Evolutionary conservation across 2,888 invertebrate genomes (phyloP).

Genomic region (Erebia palarica): DNA sequence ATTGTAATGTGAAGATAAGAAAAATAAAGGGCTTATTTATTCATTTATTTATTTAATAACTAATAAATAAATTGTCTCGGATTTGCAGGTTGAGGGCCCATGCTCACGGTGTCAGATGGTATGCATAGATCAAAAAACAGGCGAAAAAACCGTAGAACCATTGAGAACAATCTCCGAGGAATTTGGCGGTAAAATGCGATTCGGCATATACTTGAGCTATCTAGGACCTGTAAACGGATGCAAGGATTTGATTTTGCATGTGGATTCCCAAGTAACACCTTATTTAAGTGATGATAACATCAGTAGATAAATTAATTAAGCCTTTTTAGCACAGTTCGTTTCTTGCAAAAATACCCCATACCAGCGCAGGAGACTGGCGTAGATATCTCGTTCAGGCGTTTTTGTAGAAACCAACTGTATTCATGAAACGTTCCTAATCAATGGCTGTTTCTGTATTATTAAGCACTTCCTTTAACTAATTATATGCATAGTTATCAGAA

Average conservation of each 20-base stretch:
- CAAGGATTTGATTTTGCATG: slow-evolving; percentile 52
- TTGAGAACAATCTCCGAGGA: slow-evolving; percentile 88
- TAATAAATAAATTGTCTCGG: background rate
- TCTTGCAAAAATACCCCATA: no score
- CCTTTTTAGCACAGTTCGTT: background rate
- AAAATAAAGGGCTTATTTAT: no score
- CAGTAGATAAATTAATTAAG: slow-evolving; percentile 7
- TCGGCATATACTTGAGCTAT: slow-evolving; percentile 89
- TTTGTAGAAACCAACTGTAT: background rate
- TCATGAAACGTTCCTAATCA: background rate
- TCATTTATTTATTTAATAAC: no score
- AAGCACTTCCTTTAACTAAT: background rate
- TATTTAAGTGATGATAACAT: slow-evolving; percentile 49
- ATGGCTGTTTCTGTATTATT: slow-evolving; percentile 5
- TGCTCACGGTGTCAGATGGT: slow-evolving; percentile 98
- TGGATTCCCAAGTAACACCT: slow-evolving; percentile 54
- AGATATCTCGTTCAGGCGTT: no score
- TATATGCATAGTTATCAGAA: no score
- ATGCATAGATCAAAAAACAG: slow-evolving; percentile 94
- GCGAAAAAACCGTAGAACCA: slow-evolving; percentile 90
- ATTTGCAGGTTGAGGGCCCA: slow-evolving; percentile 86
- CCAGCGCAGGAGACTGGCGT: no score
- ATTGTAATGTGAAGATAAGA: no score
- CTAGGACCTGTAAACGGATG: slow-evolving; percentile 61
- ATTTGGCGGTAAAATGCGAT: slow-evolving; percentile 88